Conservation (phyloP, 1,140 invertebrate species). For the Ceratoteleas bidentatus region DNA sequence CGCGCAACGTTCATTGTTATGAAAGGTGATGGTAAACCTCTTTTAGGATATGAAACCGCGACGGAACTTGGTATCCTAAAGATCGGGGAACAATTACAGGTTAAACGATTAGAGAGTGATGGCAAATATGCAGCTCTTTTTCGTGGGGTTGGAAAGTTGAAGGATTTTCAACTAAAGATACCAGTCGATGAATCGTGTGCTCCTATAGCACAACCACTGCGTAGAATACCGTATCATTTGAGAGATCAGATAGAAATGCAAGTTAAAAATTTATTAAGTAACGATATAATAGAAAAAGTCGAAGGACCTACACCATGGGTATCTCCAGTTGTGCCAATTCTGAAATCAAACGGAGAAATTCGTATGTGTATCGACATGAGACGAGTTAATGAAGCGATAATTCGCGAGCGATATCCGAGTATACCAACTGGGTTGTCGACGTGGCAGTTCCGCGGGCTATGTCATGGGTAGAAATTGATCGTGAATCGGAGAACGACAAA, state of each 20-base stretch:
- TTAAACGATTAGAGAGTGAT: neutral
- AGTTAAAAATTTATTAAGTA: conserved; percentile 43
- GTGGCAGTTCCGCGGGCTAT: too few relatives aligned
- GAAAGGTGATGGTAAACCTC: too few relatives aligned
- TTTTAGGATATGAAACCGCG: conserved; percentile 45
- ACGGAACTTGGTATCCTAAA: too few relatives aligned
- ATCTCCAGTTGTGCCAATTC: conserved; percentile 70
- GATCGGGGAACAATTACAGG: too few relatives aligned
- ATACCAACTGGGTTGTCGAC: too few relatives aligned
- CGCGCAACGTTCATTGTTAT: too few relatives aligned
- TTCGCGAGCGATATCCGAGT: conserved; percentile 32
- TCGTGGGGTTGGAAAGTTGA: conserved; percentile 14
- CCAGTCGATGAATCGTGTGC: conserved; percentile 50
- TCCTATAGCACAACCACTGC: conserved; percentile 56
- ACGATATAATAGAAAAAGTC: conserved; percentile 72
- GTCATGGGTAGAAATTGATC: too few relatives aligned
- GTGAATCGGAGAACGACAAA: too few relatives aligned
- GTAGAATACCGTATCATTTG: conserved; percentile 54
- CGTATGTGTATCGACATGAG: conserved; percentile 75
- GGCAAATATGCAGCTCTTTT: neutral
- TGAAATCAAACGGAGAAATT: conserved; percentile 70
- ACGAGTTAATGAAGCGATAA: conserved; percentile 71
- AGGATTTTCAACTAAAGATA: conserved; percentile 30
- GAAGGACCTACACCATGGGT: conserved; percentile 70
- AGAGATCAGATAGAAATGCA: conserved; percentile 17